Conservation (phyloP, 2,113 vertebrate species). For the Tonatia bakeri region DNA sequence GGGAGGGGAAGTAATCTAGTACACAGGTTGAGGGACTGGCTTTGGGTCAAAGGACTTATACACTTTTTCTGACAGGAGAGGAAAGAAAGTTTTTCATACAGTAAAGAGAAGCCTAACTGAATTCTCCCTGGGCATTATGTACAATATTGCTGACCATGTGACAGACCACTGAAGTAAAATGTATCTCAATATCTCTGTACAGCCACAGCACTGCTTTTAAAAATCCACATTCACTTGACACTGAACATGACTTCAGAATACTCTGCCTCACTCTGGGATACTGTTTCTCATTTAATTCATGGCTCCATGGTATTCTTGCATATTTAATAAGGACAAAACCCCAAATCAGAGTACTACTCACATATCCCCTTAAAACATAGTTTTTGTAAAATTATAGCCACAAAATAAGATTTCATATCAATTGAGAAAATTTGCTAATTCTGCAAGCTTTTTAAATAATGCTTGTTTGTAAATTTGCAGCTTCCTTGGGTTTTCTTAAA, state of each 20-base stretch:
- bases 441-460: slow-evolving; percentile 20
- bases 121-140: not conserved
- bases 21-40: not conserved
- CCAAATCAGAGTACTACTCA: not conserved
- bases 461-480: slow-evolving; percentile 5
- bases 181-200: not conserved
- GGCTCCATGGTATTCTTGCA: not conserved
- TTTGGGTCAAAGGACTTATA: not conserved
- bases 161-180: not conserved
- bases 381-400: not conserved
- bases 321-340: not conserved
- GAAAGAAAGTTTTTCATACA: not conserved
- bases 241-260: not conserved
- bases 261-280: not conserved
- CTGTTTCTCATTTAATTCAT: not conserved
- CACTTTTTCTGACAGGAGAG: not conserved
- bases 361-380: not conserved
- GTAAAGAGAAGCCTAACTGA: not conserved
- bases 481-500: not conserved
- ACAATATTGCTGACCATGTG: not conserved
- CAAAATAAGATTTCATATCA: not conserved
- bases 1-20: not conserved
- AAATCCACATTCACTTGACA: not conserved
- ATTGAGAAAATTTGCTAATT: not conserved
- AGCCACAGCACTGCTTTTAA: not conserved